Evolutionary conservation across 2,888 invertebrate genomes (phyloP).

Genomic region (Ditula angustiorana): DNA sequence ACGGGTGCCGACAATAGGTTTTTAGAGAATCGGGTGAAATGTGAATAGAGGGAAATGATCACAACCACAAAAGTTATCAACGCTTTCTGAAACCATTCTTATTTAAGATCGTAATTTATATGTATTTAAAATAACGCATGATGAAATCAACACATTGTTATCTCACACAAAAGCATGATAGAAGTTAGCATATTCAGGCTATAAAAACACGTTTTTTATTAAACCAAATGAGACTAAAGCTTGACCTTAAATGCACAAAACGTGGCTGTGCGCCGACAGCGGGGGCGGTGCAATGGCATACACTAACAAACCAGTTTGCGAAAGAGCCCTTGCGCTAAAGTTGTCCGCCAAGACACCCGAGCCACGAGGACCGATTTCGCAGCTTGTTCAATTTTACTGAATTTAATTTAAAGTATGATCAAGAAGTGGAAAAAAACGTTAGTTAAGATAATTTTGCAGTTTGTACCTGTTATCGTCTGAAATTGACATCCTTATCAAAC

Average conservation of each 20-base stretch:
- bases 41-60: too few relatives aligned
- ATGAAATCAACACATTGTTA: not conserved
- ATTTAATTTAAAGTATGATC: not conserved
- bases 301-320: slow-evolving; percentile 73
- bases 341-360: slow-evolving; percentile 55
- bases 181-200: not conserved
- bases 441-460: too few relatives aligned
- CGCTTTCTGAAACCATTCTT: too few relatives aligned
- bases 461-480: not conserved
- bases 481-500: too few relatives aligned
- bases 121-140: too few relatives aligned
- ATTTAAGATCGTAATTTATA: too few relatives aligned
- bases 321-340: slow-evolving; percentile 69
- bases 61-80: too few relatives aligned
- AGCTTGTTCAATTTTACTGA: slow-evolving; percentile 47
- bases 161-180: not conserved
- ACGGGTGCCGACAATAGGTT: too few relatives aligned
- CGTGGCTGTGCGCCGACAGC: slow-evolving; percentile 44
- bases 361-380: slow-evolving; percentile 56
- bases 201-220: slow-evolving; percentile 21
- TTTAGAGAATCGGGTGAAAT: too few relatives aligned
- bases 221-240: slow-evolving; percentile 27
- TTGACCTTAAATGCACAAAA: slow-evolving; percentile 36
- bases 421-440: too few relatives aligned
- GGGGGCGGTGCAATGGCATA: slow-evolving; percentile 50